Percentiles rank a stretch among this genome's conserved stretches.
Conservation (phyloP, 1,140 invertebrate genomes). For the Lasioglossum baleicum region DNA sequence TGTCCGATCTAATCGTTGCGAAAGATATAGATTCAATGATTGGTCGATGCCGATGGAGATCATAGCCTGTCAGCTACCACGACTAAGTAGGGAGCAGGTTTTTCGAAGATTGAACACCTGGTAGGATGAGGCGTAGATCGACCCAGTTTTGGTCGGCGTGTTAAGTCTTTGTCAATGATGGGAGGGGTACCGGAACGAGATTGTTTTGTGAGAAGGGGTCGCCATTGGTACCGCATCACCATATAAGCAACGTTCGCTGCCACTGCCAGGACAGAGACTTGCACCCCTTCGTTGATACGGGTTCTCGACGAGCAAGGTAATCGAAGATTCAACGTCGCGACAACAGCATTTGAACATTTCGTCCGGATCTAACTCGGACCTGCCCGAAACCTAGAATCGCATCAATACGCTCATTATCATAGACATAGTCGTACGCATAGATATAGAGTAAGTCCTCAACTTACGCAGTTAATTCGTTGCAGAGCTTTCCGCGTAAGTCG, state of each 20-base stretch:
- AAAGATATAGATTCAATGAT: not conserved
- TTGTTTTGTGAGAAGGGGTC: conserved; percentile 59
- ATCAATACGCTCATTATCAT: no score
- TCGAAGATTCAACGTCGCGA: no score
- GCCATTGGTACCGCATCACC: conserved; percentile 47
- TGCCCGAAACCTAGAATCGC: no score
- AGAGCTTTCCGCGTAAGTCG: no score
- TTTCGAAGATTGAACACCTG: conserved; percentile 28
- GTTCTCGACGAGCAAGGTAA: conserved; percentile 48
- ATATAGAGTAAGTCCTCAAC: no score
- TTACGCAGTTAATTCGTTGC: no score
- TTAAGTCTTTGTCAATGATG: conserved; percentile 46
- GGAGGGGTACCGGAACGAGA: conserved; percentile 42
- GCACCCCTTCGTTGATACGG: conserved; percentile 66
- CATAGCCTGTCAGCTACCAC: not conserved
- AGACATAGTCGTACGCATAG: no score
- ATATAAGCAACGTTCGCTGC: conserved; percentile 68
- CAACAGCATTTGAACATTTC: no score
- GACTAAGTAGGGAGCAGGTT: conserved; percentile 21
- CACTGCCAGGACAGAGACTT: conserved; percentile 63
- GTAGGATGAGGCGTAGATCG: conserved; percentile 51
- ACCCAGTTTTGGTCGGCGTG: conserved; percentile 68
- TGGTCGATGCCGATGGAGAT: not conserved
- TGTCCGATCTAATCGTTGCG: not conserved
- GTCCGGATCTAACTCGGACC: no score